A percentile compares a stretch with the other conserved stretches of the same genome.
phyloP scores from a whole-genome alignment of 1,140 invertebrate species.

The Xylocopa sonorina region DNA sequence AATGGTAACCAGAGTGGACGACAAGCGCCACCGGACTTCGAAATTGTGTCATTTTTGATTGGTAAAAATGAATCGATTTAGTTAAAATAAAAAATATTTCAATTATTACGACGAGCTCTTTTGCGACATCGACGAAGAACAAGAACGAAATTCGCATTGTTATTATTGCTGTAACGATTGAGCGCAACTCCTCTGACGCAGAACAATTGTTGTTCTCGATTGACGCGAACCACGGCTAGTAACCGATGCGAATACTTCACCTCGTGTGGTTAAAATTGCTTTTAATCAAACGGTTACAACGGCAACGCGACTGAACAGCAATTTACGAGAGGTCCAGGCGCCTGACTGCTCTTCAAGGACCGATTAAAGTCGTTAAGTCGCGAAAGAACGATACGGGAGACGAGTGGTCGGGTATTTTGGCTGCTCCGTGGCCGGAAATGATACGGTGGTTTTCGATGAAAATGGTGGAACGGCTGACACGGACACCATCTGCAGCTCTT shows the following conservation, averaged over 20 bases:
- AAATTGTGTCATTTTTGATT: neutral
- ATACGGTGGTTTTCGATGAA: conserved; percentile 43
- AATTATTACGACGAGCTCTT: too few relatives aligned
- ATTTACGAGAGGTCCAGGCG: conserved; percentile 50
- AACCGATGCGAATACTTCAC: neutral
- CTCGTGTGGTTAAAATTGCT: conserved; percentile 24
- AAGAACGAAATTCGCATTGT: too few relatives aligned
- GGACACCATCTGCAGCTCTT: conserved; percentile 31
- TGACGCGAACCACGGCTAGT: neutral
- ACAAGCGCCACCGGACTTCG: neutral
- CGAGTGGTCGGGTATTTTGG: conserved; percentile 44
- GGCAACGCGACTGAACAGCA: conserved; percentile 23
- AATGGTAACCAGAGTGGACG: neutral
- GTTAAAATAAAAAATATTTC: too few relatives aligned
- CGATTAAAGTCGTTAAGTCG: conserved; percentile 50
- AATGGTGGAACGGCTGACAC: conserved; percentile 13
- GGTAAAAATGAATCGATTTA: too few relatives aligned
- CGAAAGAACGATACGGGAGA: conserved; percentile 40
- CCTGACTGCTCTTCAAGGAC: conserved; percentile 42
- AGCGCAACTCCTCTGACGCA: too few relatives aligned
- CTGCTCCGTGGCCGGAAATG: conserved; percentile 35
- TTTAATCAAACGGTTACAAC: conserved; percentile 29
- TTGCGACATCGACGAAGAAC: too few relatives aligned
- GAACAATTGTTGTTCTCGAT: too few relatives aligned
- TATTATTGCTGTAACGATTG: too few relatives aligned